These are phyloP conservation scores for Oriolus oriolus DNA, from an alignment of 2,113 vertebrate genomes.

Conservation along the genomic window DNA sequence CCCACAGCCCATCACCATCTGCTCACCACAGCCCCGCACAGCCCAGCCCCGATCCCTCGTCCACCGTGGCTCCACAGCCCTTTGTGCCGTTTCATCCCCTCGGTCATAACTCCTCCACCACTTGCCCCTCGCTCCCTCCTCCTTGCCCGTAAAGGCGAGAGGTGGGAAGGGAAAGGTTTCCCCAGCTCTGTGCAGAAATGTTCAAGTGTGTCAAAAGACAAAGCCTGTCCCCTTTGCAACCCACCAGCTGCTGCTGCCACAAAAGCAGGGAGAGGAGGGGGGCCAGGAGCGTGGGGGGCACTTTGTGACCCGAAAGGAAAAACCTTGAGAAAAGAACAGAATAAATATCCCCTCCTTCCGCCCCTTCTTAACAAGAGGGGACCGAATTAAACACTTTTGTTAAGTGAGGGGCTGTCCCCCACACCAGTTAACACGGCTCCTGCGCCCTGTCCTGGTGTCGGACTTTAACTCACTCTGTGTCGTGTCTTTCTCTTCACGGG, in stretches of 20 bases:
- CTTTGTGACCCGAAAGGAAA: constrained; percentile 69
- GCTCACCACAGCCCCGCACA: not conserved
- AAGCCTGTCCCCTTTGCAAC: constrained; percentile 58
- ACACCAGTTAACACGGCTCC: constrained; percentile 68
- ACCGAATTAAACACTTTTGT: constrained; percentile 66
- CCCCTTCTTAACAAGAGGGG: constrained; percentile 68
- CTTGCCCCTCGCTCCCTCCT: not conserved
- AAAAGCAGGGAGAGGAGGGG: constrained; percentile 41
- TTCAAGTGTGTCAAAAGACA: constrained; percentile 66
- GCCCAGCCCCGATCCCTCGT: not conserved
- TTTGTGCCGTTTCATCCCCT: constrained; percentile 29
- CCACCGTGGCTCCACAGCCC: not conserved
- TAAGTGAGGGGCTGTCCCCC: constrained; percentile 67
- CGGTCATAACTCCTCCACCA: not conserved
- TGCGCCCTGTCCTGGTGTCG: constrained; percentile 50
- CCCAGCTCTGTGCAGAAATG: constrained; percentile 61
- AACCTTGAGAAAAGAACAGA: constrained; percentile 63
- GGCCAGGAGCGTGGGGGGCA: constrained; percentile 50
- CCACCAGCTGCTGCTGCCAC: constrained; percentile 70
- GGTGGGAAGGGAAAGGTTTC: constrained; percentile 38
- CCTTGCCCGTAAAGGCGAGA: not conserved
- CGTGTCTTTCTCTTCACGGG: constrained; percentile 65
- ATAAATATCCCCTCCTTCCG: constrained; percentile 66
- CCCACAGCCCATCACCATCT: constrained; percentile 19
- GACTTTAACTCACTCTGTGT: constrained; percentile 59